Evolutionary conservation across 2,113 vertebrate genomes (phyloP), one percentile per base, ranked within the genome.

Genomic region (Todiramphus chloris): DNA sequence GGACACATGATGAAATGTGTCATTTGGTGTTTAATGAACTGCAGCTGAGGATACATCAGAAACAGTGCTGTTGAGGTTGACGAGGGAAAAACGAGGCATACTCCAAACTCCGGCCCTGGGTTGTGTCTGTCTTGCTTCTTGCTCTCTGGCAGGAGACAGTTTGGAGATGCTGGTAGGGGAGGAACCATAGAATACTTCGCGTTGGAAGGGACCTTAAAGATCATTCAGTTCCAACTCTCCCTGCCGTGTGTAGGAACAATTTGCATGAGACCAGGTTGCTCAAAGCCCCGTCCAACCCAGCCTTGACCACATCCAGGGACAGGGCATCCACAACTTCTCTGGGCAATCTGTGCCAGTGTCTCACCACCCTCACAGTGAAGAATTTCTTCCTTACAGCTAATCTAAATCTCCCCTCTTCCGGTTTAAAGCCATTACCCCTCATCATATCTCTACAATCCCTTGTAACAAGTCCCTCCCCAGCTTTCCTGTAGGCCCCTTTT

Each of bases 21-120:
- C 50, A 66, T 76, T 90, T 35, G 27, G 28, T 30, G 13, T 44
- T 90, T 74, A 50, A 6, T 37, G 37, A 66, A 30, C 4, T 60
- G 4, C 31, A 37, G 35, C 41, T 72, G n/a, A 33, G 31, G 43
- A 87, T 35, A 55, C 43, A 39, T 30, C 37, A 77, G 48, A 20
- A 70, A 23, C 15, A 11, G 18, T 37, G 33, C 66, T 62, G 6
- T 13, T 39, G 55, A 90, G 37, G 70, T 1, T 72, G 62, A 30
- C 0, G 2, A n/a, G 62, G 62, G 41, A 15, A 72, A 84, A 89
- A 17, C 0, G 3, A 68, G 48, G 30, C 56, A 63, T 10, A 46
- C 0, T 9, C 43, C 64, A 62, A 25, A 56, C 11, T 13, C n/a
- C 24, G 11, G 41, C 27, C 19, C 27, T 1, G 1, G 19, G 12